Evolutionary conservation across 2,888 invertebrate genomes (phyloP).

Genomic region (Coleophora deauratella): DNA sequence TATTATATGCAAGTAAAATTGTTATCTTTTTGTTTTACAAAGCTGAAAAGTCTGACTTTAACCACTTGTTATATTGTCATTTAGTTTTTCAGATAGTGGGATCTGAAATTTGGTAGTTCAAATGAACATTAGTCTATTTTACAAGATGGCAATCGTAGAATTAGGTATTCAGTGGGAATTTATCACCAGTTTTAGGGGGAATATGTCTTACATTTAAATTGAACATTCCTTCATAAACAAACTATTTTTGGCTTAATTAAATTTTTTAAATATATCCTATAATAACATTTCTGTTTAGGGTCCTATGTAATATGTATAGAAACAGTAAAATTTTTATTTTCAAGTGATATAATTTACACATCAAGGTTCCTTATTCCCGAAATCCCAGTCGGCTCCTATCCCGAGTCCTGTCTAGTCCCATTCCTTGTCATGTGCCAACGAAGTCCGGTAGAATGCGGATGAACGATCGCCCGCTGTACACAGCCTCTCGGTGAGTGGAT

Average conservation of each 20-base stretch:
- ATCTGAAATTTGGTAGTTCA: constrained; percentile 58
- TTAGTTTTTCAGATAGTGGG: constrained; percentile 50
- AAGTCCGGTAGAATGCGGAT: constrained; percentile 48
- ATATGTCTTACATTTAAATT: constrained; percentile 27
- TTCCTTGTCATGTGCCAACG: constrained; percentile 66
- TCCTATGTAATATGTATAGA: constrained; percentile 18
- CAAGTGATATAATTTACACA: constrained; percentile 6
- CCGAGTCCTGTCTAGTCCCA: constrained; percentile 66
- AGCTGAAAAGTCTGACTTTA: constrained; percentile 72
- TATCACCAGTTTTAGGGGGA: constrained; percentile 49
- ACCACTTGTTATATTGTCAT: constrained; percentile 60
- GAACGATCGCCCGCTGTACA: constrained; percentile 22
- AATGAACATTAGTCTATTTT: constrained; percentile 48
- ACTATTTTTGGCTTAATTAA: constrained; percentile 40
- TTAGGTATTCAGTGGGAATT: constrained; percentile 43
- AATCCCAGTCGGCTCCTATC: constrained; percentile 49
- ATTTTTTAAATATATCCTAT: constrained; percentile 19
- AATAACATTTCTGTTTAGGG: constrained; percentile 10
- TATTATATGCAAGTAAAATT: constrained; percentile 67
- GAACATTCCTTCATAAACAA: constrained; percentile 62
- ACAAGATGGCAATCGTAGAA: constrained; percentile 42
- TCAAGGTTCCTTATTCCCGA: constrained; percentile 32
- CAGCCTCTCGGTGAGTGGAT: not conserved
- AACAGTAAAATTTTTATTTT: constrained; percentile 21
- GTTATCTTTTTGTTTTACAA: constrained; percentile 60